Base-by-base conservation (phyloP, 2,797 vertebrate genomes). In the Selene dorsalis region DNA sequence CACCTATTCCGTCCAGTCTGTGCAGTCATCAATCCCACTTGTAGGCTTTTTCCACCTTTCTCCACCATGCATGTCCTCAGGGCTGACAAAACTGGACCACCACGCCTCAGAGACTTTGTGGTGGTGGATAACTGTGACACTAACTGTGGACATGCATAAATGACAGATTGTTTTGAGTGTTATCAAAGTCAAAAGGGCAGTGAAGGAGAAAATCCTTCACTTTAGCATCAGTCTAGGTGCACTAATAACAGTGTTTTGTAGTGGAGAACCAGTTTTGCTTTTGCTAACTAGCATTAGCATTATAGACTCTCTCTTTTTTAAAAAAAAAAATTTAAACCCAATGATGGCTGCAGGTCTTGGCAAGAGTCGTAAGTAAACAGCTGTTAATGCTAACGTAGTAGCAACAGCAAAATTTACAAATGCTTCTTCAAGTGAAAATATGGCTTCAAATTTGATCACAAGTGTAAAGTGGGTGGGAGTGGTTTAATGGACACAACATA, bases 21-120 rank as follows among this genome's bases (percentile, higher is more conserved):
- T 48, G 17, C 39, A 53, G 73, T 30, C 79, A 70, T 85, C 66
- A 65, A 38, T 79, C 52, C 39, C 50, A 38, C 58, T 68, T 50
- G 55, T 62, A 41, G 72, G 74, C 72, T 17, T 57, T 20, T 68
- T 77, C 60, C 45, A 52, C 55, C 45, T 52, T 50, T 26, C 47
- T 53, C 30, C 39, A 17, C 52, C 17, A 22, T 47, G 22, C 55
- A n/a, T 1, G 26, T 45, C 71, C 76, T 50, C 9, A 0, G 65
- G 48, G 61, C 73, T 22, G 50, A 78, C 32, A n/a, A n/a, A 35
- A 50, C 43, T 24, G 24, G 53, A 53, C 50, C 50, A 28, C 35
- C 26, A 50, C 48, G 28, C 47, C 18, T 38, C 5, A 38, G 28
- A 63, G 52, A 59, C 57, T 65, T 48, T 3, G 20, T 30, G 63